Evolutionary conservation across 92 coral and sea anemone genomes (phyloP), one percentile per base, ranked within the genome.

Genomic region (Siderastrea siderea): DNA sequence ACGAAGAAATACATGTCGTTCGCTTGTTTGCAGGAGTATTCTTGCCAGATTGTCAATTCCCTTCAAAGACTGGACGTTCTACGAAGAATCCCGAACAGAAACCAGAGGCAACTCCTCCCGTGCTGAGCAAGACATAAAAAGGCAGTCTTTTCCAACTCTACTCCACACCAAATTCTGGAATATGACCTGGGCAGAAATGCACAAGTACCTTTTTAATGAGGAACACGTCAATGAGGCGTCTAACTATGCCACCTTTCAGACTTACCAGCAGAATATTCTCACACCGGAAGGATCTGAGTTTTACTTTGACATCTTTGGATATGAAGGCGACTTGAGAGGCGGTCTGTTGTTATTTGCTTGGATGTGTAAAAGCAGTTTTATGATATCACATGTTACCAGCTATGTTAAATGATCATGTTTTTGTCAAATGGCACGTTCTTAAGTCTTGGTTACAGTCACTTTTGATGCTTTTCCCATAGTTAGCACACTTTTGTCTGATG

Each of bases 241-340:
- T 17, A 84, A 74, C 60, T 84, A 62, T 65, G 87, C 87, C 2
- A 74, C 87, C 48, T 84, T 74, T 61, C 81, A 84, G 62, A 84
- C 87, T 14, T 84, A 73, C 17, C 87, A 84, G 58, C 80, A 64
- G 14, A 80, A 84, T 67, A 73, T 73, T 74, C 73, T 84, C 0
- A 84, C 87, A 45, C 90, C 90, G 0, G 93, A 90, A 44, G 93
- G 93, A 5, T 72, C 93, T 1, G 49, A 74, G 65, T 90, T 52
- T 68, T 61, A 68, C 26, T 90, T 86, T 14, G 93, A 89, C n/a
- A 61, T 89, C 12, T 55, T 64, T 60, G 88, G 88, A 1, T 83
- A 82, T 46, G 86, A 83, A 8, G 92, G 92, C 3, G 86, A 54
- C 60, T 82, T 80, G 5, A 60, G 61, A 43, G 77, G 78, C 1